Percentiles rank a stretch among this genome's conserved stretches.
These are phyloP conservation scores for Aepyceros melampus DNA, from an alignment of 2,113 vertebrate species.

Conservation along the genomic window DNA sequence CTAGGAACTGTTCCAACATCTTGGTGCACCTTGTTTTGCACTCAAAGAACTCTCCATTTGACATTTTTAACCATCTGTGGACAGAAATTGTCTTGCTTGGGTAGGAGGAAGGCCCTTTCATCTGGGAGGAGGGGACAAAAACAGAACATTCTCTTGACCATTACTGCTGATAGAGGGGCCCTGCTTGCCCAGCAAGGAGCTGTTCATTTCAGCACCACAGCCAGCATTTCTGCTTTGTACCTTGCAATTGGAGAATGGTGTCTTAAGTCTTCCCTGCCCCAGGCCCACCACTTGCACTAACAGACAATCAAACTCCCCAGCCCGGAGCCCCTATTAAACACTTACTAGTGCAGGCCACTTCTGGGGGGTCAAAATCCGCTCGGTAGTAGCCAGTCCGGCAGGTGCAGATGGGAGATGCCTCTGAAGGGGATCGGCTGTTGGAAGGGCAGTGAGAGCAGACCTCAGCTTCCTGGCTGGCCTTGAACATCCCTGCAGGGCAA, in stretches of 20 bases:
- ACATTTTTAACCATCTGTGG: background rate
- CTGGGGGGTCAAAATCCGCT: constrained; percentile 89
- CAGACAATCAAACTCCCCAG: background rate
- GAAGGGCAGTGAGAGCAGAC: constrained; percentile 91
- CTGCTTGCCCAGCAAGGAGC: background rate
- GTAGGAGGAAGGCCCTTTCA: background rate
- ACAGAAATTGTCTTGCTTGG: background rate
- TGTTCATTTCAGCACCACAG: constrained; percentile 51
- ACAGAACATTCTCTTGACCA: background rate
- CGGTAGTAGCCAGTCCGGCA: constrained; percentile 97
- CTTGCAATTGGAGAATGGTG: no score
- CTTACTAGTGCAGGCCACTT: constrained; percentile 97
- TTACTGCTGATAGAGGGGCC: background rate
- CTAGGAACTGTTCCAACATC: background rate
- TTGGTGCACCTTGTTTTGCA: background rate
- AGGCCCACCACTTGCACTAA: background rate
- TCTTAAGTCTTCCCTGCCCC: background rate
- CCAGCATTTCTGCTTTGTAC: background rate
- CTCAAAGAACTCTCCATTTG: background rate
- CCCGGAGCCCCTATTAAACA: background rate
- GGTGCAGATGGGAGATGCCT: constrained; percentile 91
- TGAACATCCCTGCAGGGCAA: constrained; percentile 95
- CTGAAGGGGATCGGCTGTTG: constrained; percentile 93
- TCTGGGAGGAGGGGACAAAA: background rate
- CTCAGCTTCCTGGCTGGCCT: constrained; percentile 92